Base-by-base conservation (phyloP, 2,888 invertebrate species). In the Eupelmus urozonus region DNA sequence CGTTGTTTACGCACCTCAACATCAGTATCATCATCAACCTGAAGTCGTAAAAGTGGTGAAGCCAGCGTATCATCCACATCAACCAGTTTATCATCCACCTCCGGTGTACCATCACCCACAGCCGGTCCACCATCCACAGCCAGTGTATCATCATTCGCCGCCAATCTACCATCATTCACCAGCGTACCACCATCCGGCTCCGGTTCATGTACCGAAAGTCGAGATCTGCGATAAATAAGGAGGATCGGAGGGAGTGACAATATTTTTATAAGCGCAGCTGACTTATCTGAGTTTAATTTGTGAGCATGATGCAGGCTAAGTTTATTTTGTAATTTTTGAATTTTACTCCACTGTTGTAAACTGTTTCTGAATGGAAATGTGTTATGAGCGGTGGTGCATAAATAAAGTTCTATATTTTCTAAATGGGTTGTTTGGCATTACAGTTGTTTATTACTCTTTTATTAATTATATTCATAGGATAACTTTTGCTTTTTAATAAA, bases 1-100 rank as follows among this genome's bases (percentile, higher is more conserved):
- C 13, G 59, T 82, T 2, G 73, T 78, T 1, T 82, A 81, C 18
- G 80, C 76, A 0, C 78, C 83, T 0, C 82, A 85, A 2, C 84
- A 84, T 55, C 60, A 77, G 20, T 63, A 66, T 42, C 62, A 73
- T 29, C 40, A 70, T 0, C 82, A 84, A 34, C 82, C 83, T 18
- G 81, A 70, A 51, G 79, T 84, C 29, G 49, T 76, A 1, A 75
- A 79, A n/a, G 55, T 62, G 0, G 60, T 57, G 1, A 79, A 79
- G 45, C 78, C 78, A 45, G 20, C 42, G 7, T 69, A 69, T 49
- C 75, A 53, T 25, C 45, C 27, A 45, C 49, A 5, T 2, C 53
- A 18, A 20, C 79, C 81, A 1, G 71, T 72, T 13, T 55, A 62
- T 49, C 73, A 81, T 11, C 66, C 81, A 18, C 69, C 77, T 5